Conservation (phyloP, 2,113 vertebrate species). For the Rhodinocichla rosea region DNA sequence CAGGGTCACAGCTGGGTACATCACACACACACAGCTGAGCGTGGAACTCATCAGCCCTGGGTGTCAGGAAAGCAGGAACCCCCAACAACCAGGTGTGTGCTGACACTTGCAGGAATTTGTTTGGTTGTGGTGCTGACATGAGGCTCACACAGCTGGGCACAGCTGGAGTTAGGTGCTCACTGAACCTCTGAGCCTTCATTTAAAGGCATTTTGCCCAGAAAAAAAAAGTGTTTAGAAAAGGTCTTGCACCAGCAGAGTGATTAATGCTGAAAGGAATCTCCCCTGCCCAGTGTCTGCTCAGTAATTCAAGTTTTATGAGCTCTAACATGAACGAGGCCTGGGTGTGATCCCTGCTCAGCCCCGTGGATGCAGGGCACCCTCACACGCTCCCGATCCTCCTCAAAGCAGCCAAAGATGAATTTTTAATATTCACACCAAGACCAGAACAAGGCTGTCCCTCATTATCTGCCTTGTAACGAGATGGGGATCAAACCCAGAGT, state of each 20-base stretch:
- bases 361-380: not conserved
- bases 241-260: not conserved
- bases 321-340: not conserved
- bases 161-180: not conserved
- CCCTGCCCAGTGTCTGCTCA: not conserved
- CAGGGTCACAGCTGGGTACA: not conserved
- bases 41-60: not conserved
- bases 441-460: not conserved
- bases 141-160: not conserved
- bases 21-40: accelerated
- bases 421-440: not conserved
- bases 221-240: not conserved
- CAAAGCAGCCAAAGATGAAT: not conserved
- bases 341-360: not conserved
- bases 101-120: not conserved
- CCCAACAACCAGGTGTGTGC: not conserved
- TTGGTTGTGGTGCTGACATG: not conserved
- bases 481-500: not conserved
- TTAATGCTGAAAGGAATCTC: not conserved
- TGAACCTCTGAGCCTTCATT: not conserved
- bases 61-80: not conserved
- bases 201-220: not conserved
- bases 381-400: accelerated
- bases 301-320: not conserved
- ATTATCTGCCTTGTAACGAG: not conserved